Percentiles rank a stretch among this genome's conserved stretches.
phyloP scores from a whole-genome alignment of 1,140 invertebrate species.

The Lordiphosa stackelbergi region DNA sequence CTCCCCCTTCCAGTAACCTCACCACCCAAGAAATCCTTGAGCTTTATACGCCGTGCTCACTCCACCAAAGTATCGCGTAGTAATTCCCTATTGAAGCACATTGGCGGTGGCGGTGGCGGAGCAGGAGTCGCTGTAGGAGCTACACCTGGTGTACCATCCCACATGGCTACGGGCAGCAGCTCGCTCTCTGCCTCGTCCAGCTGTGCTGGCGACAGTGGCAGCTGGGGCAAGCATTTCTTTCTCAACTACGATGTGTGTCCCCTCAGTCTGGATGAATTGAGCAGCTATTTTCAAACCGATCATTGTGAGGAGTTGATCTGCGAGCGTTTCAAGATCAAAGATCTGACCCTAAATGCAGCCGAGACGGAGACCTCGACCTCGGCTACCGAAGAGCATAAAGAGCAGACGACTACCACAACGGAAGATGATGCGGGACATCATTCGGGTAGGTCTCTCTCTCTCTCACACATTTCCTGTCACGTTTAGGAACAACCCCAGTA shows the following conservation, averaged over 20 bases:
- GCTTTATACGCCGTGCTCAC: conserved; percentile 83
- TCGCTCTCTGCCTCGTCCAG: conserved; percentile 55
- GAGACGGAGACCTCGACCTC: conserved; percentile 9
- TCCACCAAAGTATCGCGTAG: conserved; percentile 85
- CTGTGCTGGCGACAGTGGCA: conserved; percentile 77
- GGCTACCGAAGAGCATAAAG: conserved; percentile 17
- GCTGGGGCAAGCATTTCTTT: conserved; percentile 78
- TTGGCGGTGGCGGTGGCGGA: conserved; percentile 29
- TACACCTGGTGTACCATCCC: neutral
- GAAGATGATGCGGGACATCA: conserved; percentile 77
- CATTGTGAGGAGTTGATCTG: conserved; percentile 69
- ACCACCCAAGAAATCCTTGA: conserved; percentile 79
- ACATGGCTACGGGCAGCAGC: neutral
- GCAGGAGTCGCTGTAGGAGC: neutral
- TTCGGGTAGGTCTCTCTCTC: conserved; percentile 59
- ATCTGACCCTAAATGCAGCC: conserved; percentile 44
- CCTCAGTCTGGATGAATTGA: conserved; percentile 63
- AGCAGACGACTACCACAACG: conserved; percentile 10
- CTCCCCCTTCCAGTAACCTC: conserved; percentile 29
- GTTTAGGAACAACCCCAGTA: no score
- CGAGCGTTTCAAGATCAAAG: conserved; percentile 72
- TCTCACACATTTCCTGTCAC: neutral
- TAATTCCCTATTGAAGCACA: conserved; percentile 80
- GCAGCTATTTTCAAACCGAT: conserved; percentile 70
- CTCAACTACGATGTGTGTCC: conserved; percentile 67